Conservation (phyloP, 2,113 vertebrate genomes). For the Amphiprion ocellaris region DNA sequence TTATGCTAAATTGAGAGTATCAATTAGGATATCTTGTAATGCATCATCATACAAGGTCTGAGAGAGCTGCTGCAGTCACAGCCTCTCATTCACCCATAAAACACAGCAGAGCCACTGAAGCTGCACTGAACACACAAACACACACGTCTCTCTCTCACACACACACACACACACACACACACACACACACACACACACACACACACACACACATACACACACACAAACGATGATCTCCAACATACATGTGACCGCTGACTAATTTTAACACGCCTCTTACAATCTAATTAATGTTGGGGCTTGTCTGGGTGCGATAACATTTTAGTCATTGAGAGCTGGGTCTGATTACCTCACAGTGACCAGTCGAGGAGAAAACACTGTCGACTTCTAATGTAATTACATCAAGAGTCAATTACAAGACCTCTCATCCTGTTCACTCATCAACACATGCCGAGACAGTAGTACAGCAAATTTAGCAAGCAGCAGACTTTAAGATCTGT, state of each 20-base stretch:
- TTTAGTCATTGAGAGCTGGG: slow-evolving; percentile 50
- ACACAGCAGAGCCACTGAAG: background rate
- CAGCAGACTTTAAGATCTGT: background rate
- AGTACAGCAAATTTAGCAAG: background rate
- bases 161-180: background rate
- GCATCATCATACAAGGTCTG: background rate
- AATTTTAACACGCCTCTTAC: slow-evolving; percentile 44
- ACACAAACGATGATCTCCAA: slow-evolving; percentile 38
- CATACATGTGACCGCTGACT: slow-evolving; percentile 43
- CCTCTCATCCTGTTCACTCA: slow-evolving; percentile 17
- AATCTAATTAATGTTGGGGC: slow-evolving; percentile 61
- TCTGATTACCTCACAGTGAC: slow-evolving; percentile 47
- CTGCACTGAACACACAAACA: slow-evolving; percentile 11
- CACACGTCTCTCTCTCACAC: no score
- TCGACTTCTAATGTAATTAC: slow-evolving; percentile 41
- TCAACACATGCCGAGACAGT: background rate
- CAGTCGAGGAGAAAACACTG: slow-evolving; percentile 10
- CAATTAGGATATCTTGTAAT: background rate
- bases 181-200: slow-evolving; percentile 9
- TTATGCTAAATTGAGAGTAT: no score
- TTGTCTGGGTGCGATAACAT: slow-evolving; percentile 48
- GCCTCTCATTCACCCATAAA: background rate
- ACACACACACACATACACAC: slow-evolving; percentile 5
- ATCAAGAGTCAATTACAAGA: slow-evolving; percentile 55
- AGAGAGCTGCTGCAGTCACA: background rate